A percentile compares a stretch with the other conserved stretches of the same genome.
Conservation (phyloP, 2,113 vertebrate species). For the Zosterops lateralis region DNA sequence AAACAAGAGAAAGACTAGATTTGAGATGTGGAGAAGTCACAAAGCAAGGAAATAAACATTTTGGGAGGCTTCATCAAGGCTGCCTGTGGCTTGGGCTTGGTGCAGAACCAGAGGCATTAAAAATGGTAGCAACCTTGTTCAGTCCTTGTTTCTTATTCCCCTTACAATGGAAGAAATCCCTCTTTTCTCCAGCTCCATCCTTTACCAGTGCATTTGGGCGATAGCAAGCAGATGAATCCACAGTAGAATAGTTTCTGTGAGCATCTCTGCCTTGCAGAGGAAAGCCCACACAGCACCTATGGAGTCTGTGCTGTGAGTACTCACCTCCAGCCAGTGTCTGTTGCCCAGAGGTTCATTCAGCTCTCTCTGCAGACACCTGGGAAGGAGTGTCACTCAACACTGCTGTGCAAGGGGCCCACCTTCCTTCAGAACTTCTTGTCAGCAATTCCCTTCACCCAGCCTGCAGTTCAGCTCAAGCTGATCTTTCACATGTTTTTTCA, state of each 20-base stretch:
- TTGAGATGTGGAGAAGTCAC: background rate
- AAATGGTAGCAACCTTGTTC: background rate
- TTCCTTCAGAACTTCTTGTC: background rate
- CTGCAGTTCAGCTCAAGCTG: background rate
- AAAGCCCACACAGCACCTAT: background rate
- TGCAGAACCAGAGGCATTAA: background rate
- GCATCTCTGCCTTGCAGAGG: background rate
- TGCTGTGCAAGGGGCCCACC: fast-evolving
- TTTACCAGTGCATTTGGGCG: background rate
- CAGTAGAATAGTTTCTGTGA: background rate
- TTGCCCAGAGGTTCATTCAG: background rate
- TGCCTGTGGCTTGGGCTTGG: background rate
- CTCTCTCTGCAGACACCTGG: background rate
- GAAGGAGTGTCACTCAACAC: background rate
- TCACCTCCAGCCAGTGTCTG: background rate
- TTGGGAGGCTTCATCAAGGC: background rate
- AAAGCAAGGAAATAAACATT: background rate
- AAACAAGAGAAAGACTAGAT: background rate
- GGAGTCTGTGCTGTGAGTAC: too few species aligned
- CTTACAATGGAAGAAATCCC: background rate
- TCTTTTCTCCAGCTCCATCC: background rate
- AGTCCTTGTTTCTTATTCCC: background rate
- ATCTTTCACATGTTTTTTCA: background rate
- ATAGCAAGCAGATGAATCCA: background rate
- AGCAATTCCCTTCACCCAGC: background rate